Percentiles rank a stretch among this genome's conserved stretches.
phyloP scores from a whole-genome alignment of 1,140 invertebrate genomes.

The Oryctes rhinoceros region DNA sequence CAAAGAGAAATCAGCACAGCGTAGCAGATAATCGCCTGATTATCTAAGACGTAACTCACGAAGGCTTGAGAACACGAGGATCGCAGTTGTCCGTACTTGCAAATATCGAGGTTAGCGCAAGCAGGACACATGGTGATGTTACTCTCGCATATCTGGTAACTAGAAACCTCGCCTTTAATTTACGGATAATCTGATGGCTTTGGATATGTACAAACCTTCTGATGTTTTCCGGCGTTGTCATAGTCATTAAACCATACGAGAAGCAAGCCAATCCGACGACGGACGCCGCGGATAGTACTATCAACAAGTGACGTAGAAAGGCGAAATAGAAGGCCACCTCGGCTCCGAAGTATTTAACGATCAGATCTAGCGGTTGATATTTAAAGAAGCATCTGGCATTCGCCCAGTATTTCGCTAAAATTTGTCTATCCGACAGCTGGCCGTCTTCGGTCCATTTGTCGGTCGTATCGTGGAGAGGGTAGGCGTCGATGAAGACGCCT shows the following conservation, averaged over 20 bases:
- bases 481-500: slow-evolving; percentile 67
- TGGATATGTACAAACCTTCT: neutral
- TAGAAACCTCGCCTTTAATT: neutral
- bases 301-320: slow-evolving; percentile 66
- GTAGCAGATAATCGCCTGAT: slow-evolving; percentile 89
- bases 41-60: slow-evolving; percentile 93
- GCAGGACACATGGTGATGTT: slow-evolving; percentile 15
- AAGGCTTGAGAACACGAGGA: slow-evolving; percentile 68
- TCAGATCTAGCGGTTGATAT: slow-evolving; percentile 56
- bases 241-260: slow-evolving; percentile 34
- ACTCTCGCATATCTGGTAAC: slow-evolving; percentile 12
- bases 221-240: neutral
- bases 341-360: slow-evolving; percentile 60
- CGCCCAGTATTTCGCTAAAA: slow-evolving; percentile 55
- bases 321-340: slow-evolving; percentile 61
- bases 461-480: slow-evolving; percentile 70
- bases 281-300: slow-evolving; percentile 65
- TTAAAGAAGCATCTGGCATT: slow-evolving; percentile 65
- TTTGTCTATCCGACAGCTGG: slow-evolving; percentile 59
- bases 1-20: slow-evolving; percentile 96
- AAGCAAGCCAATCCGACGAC: slow-evolving; percentile 61
- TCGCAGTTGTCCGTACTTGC: neutral
- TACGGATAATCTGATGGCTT: neutral
- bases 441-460: slow-evolving; percentile 53
- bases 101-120: neutral